A percentile compares a stretch with the other conserved stretches of the same genome.
These are phyloP conservation scores for Scaptomyza polygonia DNA, from an alignment of 2,888 invertebrate species.

Conservation along the genomic window DNA sequence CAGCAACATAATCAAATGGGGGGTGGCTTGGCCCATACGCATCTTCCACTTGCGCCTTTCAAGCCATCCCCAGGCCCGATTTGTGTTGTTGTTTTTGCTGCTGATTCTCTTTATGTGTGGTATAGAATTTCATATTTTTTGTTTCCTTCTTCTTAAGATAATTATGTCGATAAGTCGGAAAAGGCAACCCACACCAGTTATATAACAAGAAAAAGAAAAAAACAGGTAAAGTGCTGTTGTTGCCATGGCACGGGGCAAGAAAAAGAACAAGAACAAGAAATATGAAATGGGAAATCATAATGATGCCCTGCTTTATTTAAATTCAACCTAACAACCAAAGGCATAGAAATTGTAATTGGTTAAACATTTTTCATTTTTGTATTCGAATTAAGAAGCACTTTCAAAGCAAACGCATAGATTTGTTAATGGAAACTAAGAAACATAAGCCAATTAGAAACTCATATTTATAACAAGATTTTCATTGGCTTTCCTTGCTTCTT, in stretches of 20 bases:
- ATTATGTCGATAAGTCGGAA: conserved; percentile 78
- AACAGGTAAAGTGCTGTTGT: conserved; percentile 35
- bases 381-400: too few relatives aligned
- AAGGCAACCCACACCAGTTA: conserved; percentile 64
- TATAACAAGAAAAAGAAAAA: conserved; percentile 36
- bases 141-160: conserved; percentile 77
- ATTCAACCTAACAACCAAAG: not conserved
- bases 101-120: conserved; percentile 39
- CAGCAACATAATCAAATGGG: conserved; percentile 70
- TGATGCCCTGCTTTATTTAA: conserved; percentile 5
- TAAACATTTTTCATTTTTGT: too few relatives aligned
- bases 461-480: not conserved
- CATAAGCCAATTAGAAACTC: not conserved
- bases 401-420: too few relatives aligned
- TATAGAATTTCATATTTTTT: conserved; percentile 77
- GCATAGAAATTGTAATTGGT: not conserved
- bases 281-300: conserved; percentile 12
- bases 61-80: conserved; percentile 27
- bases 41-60: conserved; percentile 43
- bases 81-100: conserved; percentile 21
- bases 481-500: not conserved
- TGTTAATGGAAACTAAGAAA: too few relatives aligned
- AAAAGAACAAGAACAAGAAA: not conserved
- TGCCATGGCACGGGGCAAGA: conserved; percentile 31
- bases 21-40: conserved; percentile 52